These are phyloP conservation scores for Gisinianus flammeolus DNA, from an alignment of 2,888 invertebrate genomes.

Conservation along the genomic window DNA sequence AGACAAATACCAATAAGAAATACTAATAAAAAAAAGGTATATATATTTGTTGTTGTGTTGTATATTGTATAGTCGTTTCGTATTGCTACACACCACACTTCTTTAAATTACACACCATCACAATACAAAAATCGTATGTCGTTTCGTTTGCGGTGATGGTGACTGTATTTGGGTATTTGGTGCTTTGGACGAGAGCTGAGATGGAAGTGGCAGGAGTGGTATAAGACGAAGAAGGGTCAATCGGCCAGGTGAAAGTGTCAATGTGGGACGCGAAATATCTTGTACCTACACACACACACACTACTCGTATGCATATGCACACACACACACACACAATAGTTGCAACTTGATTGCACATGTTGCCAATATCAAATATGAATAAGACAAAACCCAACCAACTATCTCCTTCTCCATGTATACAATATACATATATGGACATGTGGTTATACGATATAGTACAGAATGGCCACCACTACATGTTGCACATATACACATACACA, in stretches of 20 bases:
- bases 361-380: background rate
- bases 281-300: too few relatives aligned
- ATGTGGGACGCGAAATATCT: conserved; percentile 55
- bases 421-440: background rate
- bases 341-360: conserved; percentile 43
- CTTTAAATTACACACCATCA: background rate
- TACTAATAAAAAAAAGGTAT: background rate
- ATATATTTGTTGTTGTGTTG: background rate
- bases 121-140: too few relatives aligned
- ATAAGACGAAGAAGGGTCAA: conserved; percentile 49
- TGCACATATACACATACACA: too few relatives aligned
- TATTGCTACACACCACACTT: background rate
- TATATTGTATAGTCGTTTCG: background rate
- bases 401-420: background rate
- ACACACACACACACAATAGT: too few relatives aligned
- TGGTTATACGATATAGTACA: too few relatives aligned
- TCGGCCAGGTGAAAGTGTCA: conserved; percentile 57
- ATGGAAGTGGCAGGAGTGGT: conserved; percentile 16
- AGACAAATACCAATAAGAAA: too few relatives aligned
- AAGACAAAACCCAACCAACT: background rate
- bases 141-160: background rate
- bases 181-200: background rate
- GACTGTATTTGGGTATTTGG: background rate
- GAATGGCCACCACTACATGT: too few relatives aligned
- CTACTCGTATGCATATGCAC: too few relatives aligned